Evolutionary conservation across 2,113 vertebrate genomes (phyloP), one percentile per base, ranked within the genome.

Genomic region (Casuarius casuarius): DNA sequence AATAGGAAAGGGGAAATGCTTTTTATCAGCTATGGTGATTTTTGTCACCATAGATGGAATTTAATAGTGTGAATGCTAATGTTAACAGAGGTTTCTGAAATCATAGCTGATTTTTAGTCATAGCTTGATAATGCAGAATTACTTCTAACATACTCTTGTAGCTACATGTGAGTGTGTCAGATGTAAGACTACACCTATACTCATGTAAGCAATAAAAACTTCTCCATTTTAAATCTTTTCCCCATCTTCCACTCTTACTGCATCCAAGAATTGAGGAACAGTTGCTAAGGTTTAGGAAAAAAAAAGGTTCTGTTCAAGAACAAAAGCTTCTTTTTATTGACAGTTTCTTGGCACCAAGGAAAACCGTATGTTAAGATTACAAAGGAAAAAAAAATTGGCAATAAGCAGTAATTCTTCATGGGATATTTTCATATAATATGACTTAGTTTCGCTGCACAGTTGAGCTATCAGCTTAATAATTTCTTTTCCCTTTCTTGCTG

Each of bases 271-370:
- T 10, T 38, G 83, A 68, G 16, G 63, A 90, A 40, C 23, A 22
- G 21, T 83, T 88, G 54, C 40, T 90, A 92, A 84, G 85, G 31
- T 9, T 84, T 93, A 48, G 49, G 38, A 84, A 93, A 51, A 97
- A 59, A 51, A 89, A 95, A 96, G 63, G 44, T 92, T 22, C 10
- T 58, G 46, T 62, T 92, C 17, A 76, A 66, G 92, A 87, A 68
- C 9, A 92, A 93, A 95, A 40, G 7, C 40, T 84, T 49, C 35
- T 91, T 87, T 81, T 91, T 81, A 78, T 59, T 92, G 87, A 77
- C 21, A 63, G 42, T 56, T 94, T 68, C 70, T 91, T 95, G 56
- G 65, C 80, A 87, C 80, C 59, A 81, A 75, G 84, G 31, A 75
- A 95, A 92, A 63, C 23, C 7, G 1, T 63, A 26, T 54, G 31